These are phyloP conservation scores for Platysteira castanea DNA, from an alignment of 2,113 vertebrate species.

Conservation along the genomic window DNA sequence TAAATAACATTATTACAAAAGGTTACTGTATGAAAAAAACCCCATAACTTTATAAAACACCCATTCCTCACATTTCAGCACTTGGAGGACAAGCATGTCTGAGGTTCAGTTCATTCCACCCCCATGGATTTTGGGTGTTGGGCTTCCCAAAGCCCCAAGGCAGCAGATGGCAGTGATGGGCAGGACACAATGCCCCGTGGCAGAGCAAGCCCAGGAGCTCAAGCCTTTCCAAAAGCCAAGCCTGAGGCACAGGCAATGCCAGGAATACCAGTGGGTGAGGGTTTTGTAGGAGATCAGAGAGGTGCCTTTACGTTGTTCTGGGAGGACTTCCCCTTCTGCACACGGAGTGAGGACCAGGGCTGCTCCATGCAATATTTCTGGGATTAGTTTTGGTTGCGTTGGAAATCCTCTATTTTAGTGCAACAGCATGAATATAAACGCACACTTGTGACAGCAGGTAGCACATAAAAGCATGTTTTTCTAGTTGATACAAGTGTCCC, in stretches of 20 bases:
- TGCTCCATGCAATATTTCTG: neutral
- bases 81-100: neutral
- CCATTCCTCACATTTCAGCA: neutral
- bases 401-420: neutral
- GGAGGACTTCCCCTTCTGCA: neutral
- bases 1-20: neutral
- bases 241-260: neutral
- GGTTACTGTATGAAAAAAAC: neutral
- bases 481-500: neutral
- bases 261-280: neutral
- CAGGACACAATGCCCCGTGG: neutral
- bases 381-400: neutral
- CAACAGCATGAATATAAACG: accelerated
- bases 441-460: neutral
- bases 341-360: accelerated
- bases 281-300: neutral
- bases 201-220: neutral
- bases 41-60: neutral
- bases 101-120: neutral
- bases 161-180: neutral
- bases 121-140: neutral
- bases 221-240: neutral
- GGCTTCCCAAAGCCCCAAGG: neutral
- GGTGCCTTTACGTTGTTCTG: neutral
- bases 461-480: neutral